Percentiles rank a stretch among this genome's conserved stretches.
Conservation (phyloP, 2,888 invertebrate genomes). For the Ophion ventricosus region DNA sequence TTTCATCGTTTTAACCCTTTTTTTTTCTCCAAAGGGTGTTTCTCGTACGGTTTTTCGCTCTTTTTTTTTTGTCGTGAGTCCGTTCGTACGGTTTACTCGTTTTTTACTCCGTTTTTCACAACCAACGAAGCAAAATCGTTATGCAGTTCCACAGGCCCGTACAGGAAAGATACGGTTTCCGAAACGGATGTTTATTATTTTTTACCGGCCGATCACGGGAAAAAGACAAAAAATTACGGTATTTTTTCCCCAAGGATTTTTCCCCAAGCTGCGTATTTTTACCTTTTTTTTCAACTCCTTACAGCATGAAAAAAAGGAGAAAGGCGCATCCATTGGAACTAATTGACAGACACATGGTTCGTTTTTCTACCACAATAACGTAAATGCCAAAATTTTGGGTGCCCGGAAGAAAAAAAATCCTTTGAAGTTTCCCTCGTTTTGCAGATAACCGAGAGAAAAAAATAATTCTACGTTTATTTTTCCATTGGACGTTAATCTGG, state of each 20-base stretch:
- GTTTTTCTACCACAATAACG: slow-evolving; percentile 30
- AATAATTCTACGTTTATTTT: neutral
- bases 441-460: neutral
- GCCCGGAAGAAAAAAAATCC: neutral
- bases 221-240: slow-evolving; percentile 42
- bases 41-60: neutral
- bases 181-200: slow-evolving; percentile 51
- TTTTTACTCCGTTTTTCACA: slow-evolving; percentile 36
- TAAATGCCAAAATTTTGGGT: neutral
- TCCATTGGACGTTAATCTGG: neutral
- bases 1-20: slow-evolving; percentile 56
- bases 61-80: slow-evolving; percentile 15
- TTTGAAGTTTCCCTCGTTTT: neutral
- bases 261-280: neutral
- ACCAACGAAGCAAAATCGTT: neutral
- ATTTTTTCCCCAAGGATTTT: slow-evolving; percentile 35
- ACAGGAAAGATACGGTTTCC: slow-evolving; percentile 31
- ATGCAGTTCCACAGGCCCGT: neutral
- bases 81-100: slow-evolving; percentile 37
- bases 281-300: neutral
- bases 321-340: slow-evolving; percentile 14
- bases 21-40: slow-evolving; percentile 5
- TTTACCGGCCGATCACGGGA: slow-evolving; percentile 16
- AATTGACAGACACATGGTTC: slow-evolving; percentile 28
- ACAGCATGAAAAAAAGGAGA: slow-evolving; percentile 32